Evolutionary conservation across 1,140 invertebrate genomes (phyloP).

Genomic region (Tribolium madens): DNA sequence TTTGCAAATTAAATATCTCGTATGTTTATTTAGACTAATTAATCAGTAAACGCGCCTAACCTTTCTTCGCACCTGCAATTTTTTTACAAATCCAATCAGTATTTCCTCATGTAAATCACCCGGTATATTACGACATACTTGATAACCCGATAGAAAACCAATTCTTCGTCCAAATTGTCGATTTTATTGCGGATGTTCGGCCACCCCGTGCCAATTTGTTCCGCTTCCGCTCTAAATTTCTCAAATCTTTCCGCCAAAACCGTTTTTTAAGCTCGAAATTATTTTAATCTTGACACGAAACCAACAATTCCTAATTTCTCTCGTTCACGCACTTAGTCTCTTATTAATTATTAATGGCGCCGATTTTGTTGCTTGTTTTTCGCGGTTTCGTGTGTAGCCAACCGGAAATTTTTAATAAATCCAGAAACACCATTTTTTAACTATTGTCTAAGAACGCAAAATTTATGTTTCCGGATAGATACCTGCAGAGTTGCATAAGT

Average conservation of each 20-base stretch:
- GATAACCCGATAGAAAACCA: background rate
- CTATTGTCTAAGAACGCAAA: slow-evolving; percentile 17
- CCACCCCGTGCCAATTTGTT: slow-evolving; percentile 9
- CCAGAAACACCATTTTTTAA: slow-evolving; percentile 9
- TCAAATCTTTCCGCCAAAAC: slow-evolving; percentile 8
- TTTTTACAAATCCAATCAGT: background rate
- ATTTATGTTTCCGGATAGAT: slow-evolving; percentile 21
- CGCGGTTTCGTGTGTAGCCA: slow-evolving; percentile 23
- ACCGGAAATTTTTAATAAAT: slow-evolving; percentile 37
- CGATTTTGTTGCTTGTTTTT: slow-evolving; percentile 13
- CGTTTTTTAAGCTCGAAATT: slow-evolving; percentile 22
- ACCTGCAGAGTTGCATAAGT: background rate
- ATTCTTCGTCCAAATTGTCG: background rate
- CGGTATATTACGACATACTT: background rate
- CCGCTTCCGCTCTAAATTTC: slow-evolving; percentile 31
- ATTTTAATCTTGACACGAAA: slow-evolving; percentile 6
- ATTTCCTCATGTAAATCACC: slow-evolving; percentile 26
- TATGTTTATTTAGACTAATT: slow-evolving; percentile 20
- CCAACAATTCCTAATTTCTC: slow-evolving; percentile 25
- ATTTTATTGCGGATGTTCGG: slow-evolving; percentile 1
- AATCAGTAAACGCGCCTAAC: slow-evolving; percentile 13
- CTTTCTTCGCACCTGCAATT: slow-evolving; percentile 28
- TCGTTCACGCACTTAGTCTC: slow-evolving; percentile 22
- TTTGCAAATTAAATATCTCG: background rate
- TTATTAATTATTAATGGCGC: slow-evolving; percentile 31